These are phyloP conservation scores for Apteryx mantelli DNA, from an alignment of 2,113 vertebrate genomes.

Conservation along the genomic window DNA sequence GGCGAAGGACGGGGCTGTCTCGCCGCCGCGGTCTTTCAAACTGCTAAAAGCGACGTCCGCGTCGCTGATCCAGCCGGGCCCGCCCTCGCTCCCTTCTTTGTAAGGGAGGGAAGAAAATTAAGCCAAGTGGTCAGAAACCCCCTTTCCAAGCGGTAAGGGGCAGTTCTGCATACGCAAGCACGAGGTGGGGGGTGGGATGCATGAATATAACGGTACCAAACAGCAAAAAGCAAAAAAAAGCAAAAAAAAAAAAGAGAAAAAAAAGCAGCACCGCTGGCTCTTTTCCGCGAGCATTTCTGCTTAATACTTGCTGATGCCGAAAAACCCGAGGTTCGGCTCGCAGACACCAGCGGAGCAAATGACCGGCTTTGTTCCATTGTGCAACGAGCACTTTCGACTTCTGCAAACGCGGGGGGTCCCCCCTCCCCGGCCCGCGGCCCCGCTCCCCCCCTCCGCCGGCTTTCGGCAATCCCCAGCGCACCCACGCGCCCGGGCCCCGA, in stretches of 20 bases:
- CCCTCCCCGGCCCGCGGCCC: not conserved
- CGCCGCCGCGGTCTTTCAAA: not conserved
- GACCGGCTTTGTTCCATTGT: not conserved
- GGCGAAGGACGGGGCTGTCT: fast-evolving
- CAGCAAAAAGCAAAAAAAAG: not conserved
- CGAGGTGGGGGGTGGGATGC: not conserved
- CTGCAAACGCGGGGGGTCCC: not conserved
- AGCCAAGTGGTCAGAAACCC: not conserved
- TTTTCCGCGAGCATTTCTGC: not conserved
- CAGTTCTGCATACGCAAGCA: not conserved
- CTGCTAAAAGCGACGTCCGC: not conserved
- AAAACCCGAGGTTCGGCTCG: not conserved
- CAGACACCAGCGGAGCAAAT: not conserved
- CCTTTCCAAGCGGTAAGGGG: not conserved
- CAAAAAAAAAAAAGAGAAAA: not conserved
- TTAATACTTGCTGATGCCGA: not conserved
- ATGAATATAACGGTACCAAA: fast-evolving
- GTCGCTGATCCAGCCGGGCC: not conserved
- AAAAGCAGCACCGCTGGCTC: not conserved
- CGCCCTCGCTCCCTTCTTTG: not conserved
- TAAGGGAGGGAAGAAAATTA: not conserved
- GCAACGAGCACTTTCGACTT: not conserved
- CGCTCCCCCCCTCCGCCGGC: not conserved
- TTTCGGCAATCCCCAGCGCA: not conserved
- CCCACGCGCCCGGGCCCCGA: not conserved